A percentile compares a stretch with the other conserved stretches of the same genome.
Conservation (phyloP, 2,888 invertebrate species). For the Hemicrepidius hirtus region DNA sequence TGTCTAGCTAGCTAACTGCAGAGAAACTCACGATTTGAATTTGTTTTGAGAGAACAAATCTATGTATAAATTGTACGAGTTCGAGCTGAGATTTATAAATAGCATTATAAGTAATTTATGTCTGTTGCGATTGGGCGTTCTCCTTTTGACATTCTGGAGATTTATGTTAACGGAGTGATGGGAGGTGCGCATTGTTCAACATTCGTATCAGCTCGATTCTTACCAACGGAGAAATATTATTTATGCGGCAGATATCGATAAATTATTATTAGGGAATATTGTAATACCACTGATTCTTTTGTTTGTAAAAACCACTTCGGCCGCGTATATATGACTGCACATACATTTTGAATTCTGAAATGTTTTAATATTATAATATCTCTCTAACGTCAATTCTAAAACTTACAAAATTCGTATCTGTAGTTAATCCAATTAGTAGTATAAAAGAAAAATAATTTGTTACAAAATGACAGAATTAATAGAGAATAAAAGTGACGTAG, state of each 20-base stretch:
- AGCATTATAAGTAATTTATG: conserved; percentile 72
- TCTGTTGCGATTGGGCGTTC: conserved; percentile 72
- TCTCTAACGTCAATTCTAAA: too few relatives aligned
- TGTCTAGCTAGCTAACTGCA: conserved; percentile 35
- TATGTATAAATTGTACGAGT: conserved; percentile 64
- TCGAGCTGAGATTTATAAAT: conserved; percentile 70
- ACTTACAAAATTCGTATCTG: too few relatives aligned
- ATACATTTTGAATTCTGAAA: neutral
- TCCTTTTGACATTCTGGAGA: conserved; percentile 70
- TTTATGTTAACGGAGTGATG: conserved; percentile 72
- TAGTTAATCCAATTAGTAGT: too few relatives aligned
- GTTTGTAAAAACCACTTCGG: conserved; percentile 41
- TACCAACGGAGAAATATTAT: conserved; percentile 72
- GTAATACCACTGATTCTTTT: conserved; percentile 53
- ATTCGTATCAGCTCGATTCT: conserved; percentile 62
- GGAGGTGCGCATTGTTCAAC: conserved; percentile 70
- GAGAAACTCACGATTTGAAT: conserved; percentile 56
- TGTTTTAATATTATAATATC: neutral
- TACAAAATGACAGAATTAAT: too few relatives aligned
- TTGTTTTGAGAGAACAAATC: conserved; percentile 60
- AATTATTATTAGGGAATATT: conserved; percentile 62
- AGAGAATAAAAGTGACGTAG: too few relatives aligned
- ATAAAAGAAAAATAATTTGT: too few relatives aligned
- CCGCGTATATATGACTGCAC: neutral
- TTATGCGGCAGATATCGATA: conserved; percentile 71